Evolutionary conservation across 2,797 vertebrate genomes (phyloP), one percentile per base, ranked within the genome.

Genomic region (Mastacembelus armatus): DNA sequence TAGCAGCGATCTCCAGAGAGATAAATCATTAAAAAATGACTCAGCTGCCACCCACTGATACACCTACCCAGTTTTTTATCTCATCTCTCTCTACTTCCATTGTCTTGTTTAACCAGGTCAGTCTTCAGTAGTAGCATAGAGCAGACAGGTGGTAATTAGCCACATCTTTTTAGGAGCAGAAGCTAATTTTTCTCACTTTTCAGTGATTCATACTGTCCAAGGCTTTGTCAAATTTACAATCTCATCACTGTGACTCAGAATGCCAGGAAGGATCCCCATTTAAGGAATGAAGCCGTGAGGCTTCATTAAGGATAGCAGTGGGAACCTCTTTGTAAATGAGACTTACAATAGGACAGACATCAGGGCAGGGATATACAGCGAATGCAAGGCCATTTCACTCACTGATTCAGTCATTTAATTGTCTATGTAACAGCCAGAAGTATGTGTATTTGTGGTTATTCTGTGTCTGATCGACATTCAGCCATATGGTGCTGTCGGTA

Each of bases 131-230:
- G 59, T 66, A 61, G 54, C 56, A 45, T 36, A 7, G 40, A 65
- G 63, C 27, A 52, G 38, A 39, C 56, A 74, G 48, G 61, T 58
- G 67, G 47, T 64, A 66, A 85, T 86, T 76, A 83, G 40, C 18
- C 11, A 35, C 4, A 22, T 77, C 50, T 45, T 15, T 67, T 39
- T 4, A 18, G 7, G 9, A 76, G 42, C 45, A 66, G 33, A 57
- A 66, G 63, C 19, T 49, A 1, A 0, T 42, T 68, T 81, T 55
- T 62, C 58, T 59, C 24, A 19, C 55, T 49, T 64, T 48, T 40
- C 29, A 10, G 14, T 69, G 69, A 73, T 50, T 82, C 38, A 35
- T 27, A 27, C 33, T 56, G 48, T 72, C 18, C 33, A 22, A 19
- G 33, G 35, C 56, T 56, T 71, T 43, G 48, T 71, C 45, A 69